phyloP scores from a whole-genome alignment of 2,797 vertebrate genomes.

The Sebastes nivosus region DNA sequence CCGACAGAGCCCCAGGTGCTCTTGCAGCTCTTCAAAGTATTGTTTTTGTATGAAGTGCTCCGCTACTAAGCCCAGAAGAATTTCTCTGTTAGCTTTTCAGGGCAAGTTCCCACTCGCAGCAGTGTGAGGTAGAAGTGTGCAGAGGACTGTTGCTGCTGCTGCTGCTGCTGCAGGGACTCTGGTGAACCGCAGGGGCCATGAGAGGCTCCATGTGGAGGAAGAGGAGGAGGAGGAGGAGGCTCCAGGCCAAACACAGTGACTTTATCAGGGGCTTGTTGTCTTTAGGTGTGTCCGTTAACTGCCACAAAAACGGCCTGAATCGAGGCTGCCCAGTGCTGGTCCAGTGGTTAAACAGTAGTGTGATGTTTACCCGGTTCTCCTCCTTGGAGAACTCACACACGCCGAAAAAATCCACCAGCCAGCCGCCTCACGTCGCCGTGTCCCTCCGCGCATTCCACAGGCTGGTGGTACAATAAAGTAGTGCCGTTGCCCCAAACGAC shows the following conservation, averaged over 20 bases:
- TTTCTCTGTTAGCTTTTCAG: slow-evolving; percentile 77
- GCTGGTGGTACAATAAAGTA: slow-evolving; percentile 83
- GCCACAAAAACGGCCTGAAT: slow-evolving; percentile 43
- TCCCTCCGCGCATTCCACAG: slow-evolving; percentile 91
- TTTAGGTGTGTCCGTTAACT: slow-evolving; percentile 50
- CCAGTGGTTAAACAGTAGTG: slow-evolving; percentile 48
- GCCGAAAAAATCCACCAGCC: slow-evolving; percentile 75
- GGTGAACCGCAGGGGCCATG: slow-evolving; percentile 70
- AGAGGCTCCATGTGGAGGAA: slow-evolving; percentile 41
- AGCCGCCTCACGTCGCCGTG: slow-evolving; percentile 60
- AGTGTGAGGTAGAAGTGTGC: slow-evolving; percentile 56
- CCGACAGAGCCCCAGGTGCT: slow-evolving; percentile 25
- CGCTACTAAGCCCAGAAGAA: slow-evolving; percentile 78
- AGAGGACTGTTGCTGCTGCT: slow-evolving; percentile 19
- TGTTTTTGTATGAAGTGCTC: slow-evolving; percentile 58
- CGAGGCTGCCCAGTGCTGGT: slow-evolving; percentile 20
- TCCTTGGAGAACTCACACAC: slow-evolving; percentile 80
- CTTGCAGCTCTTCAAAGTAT: slow-evolving; percentile 55
- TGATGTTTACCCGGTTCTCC: slow-evolving; percentile 81
- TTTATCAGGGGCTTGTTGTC: slow-evolving; percentile 30
- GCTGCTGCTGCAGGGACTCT: slow-evolving; percentile 38
- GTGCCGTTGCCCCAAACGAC: slow-evolving; percentile 57
- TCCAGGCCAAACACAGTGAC: slow-evolving; percentile 7
- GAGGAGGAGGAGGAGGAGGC: neutral
- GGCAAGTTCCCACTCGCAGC: slow-evolving; percentile 84